These are phyloP conservation scores for Notodonta dromedarius DNA, from an alignment of 2,888 invertebrate genomes.

Conservation along the genomic window DNA sequence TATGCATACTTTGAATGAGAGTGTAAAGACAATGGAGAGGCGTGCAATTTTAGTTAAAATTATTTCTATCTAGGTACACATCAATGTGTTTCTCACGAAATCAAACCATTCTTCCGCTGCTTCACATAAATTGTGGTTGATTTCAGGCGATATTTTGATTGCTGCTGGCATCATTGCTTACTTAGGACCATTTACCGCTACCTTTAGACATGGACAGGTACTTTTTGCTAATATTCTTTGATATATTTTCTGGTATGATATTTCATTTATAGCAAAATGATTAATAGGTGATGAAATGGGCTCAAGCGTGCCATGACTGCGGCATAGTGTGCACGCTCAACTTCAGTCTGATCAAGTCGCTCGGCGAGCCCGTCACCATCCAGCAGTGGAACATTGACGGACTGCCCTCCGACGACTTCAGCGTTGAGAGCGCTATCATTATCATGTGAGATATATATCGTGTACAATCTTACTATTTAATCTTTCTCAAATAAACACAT, in stretches of 20 bases:
- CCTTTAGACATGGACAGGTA: conserved; percentile 85
- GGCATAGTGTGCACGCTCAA: conserved; percentile 90
- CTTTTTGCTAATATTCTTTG: background rate
- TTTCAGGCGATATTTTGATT: conserved; percentile 93
- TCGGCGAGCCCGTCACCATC: conserved; percentile 96
- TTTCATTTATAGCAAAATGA: background rate
- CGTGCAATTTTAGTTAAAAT: too few relatives aligned
- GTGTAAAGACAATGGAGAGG: too few relatives aligned
- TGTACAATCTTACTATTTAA: background rate
- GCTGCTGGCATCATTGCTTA: conserved; percentile 96
- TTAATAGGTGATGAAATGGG: conserved; percentile 89
- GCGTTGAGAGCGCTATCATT: conserved; percentile 96
- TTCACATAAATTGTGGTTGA: background rate
- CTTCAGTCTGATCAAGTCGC: conserved; percentile 90
- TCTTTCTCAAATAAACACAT: background rate
- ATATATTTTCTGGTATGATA: background rate
- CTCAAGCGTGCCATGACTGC: conserved; percentile 86
- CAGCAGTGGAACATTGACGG: conserved; percentile 96
- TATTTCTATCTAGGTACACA: conserved; percentile 24
- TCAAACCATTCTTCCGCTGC: too few relatives aligned
- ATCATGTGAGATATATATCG: conserved; percentile 86
- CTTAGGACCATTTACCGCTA: conserved; percentile 93
- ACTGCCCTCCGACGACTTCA: conserved; percentile 94
- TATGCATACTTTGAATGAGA: too few relatives aligned
- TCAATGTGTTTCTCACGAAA: too few relatives aligned